phyloP scores from a whole-genome alignment of 2,113 vertebrate species.

The Drymodes brunneopygia region DNA sequence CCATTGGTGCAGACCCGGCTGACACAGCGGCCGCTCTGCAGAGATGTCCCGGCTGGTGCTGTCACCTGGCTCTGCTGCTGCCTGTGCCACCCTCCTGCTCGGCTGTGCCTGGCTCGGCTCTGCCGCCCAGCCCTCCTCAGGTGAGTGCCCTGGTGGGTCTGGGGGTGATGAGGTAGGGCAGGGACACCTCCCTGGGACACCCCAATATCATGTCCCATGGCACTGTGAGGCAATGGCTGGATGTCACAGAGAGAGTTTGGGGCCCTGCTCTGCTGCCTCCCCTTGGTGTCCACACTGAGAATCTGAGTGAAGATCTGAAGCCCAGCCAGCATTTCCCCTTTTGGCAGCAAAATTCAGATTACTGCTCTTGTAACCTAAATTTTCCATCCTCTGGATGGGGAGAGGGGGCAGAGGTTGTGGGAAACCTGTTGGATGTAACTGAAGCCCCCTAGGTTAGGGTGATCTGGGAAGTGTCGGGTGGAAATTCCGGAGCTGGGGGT shows the following conservation, averaged over 20 bases:
- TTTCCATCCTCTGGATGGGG: neutral
- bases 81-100: neutral
- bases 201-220: fast-evolving
- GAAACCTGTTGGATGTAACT: neutral
- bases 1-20: neutral
- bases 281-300: fast-evolving
- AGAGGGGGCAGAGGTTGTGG: neutral
- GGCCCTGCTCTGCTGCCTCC: neutral
- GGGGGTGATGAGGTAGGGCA: neutral
- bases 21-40: fast-evolving
- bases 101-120: neutral
- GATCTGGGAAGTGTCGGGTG: neutral
- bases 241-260: fast-evolving
- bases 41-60: neutral
- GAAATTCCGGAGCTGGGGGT: neutral
- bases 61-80: fast-evolving
- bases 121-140: fast-evolving
- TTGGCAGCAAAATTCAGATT: neutral
- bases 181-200: neutral
- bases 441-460: fast-evolving
- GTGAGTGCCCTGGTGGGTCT: neutral
- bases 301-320: neutral
- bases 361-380: fast-evolving
- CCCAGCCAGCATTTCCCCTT: neutral
- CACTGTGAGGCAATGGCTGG: neutral